Evolutionary conservation across 2,888 invertebrate genomes (phyloP).

Genomic region (Catocala nupta): DNA sequence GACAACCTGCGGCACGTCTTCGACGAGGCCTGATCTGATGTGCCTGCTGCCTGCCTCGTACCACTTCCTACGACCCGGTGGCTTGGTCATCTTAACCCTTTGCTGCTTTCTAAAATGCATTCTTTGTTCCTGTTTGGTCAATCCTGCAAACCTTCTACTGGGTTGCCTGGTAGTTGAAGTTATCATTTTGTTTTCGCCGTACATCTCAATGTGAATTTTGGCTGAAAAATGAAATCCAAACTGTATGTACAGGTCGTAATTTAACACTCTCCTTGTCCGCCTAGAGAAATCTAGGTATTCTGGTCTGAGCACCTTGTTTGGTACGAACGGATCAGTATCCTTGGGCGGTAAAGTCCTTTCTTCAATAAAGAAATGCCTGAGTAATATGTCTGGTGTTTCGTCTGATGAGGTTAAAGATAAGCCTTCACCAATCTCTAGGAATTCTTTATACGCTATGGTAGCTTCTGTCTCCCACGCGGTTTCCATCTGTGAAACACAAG

Average conservation of each 20-base stretch:
- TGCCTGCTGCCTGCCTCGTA: neutral
- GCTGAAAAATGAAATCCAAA: constrained; percentile 12
- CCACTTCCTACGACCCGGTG: neutral
- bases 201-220: constrained; percentile 14
- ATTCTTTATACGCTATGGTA: constrained; percentile 17
- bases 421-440: constrained; percentile 9
- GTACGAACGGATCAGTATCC: too few species aligned
- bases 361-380: neutral
- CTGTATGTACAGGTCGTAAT: constrained; percentile 21
- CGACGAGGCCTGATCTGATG: neutral
- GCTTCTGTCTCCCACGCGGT: constrained; percentile 4
- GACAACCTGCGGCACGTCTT: too few species aligned
- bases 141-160: too few species aligned
- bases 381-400: constrained; percentile 3
- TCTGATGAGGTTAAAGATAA: constrained; percentile 7
- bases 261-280: neutral
- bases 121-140: too few species aligned
- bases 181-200: neutral
- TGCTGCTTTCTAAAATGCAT: neutral
- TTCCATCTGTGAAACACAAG: constrained; percentile 18
- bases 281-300: neutral
- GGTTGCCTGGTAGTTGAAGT: too few species aligned
- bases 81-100: neutral
- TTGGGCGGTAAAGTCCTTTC: too few species aligned
- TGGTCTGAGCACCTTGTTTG: neutral